A percentile compares a stretch with the other conserved stretches of the same genome.
Conservation (phyloP, 2,113 vertebrate genomes). For the Fukomys damarensis region DNA sequence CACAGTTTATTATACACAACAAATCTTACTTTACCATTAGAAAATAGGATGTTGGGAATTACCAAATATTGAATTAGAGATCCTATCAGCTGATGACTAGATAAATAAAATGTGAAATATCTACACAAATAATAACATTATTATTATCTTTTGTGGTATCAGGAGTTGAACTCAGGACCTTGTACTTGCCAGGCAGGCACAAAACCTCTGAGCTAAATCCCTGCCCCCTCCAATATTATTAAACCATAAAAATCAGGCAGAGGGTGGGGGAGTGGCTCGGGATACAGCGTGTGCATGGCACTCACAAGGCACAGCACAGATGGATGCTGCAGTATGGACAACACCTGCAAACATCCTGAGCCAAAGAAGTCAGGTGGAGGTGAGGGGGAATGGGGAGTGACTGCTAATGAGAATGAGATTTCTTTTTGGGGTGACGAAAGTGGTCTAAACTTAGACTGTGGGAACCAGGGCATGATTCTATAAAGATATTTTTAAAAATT, state of each 20-base stretch:
- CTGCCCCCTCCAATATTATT: neutral
- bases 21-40: neutral
- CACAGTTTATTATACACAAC: neutral
- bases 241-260: neutral
- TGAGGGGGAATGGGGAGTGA: neutral
- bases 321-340: neutral
- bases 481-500: constrained; percentile 13
- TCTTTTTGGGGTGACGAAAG: neutral
- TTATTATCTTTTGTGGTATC: no score
- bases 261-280: neutral
- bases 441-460: neutral
- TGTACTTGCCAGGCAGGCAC: no score
- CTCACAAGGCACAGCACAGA: neutral
- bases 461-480: neutral
- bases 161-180: no score
- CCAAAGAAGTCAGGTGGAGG: neutral
- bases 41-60: constrained; percentile 26
- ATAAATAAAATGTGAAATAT: neutral
- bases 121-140: neutral
- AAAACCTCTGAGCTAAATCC: no score
- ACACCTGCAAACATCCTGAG: neutral
- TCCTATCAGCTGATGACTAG: neutral
- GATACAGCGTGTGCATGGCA: neutral
- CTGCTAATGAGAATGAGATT: neutral
- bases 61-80: neutral